Evolutionary conservation across 1,140 invertebrate genomes (phyloP).

Genomic region (Tetramorium parvispinum): DNA sequence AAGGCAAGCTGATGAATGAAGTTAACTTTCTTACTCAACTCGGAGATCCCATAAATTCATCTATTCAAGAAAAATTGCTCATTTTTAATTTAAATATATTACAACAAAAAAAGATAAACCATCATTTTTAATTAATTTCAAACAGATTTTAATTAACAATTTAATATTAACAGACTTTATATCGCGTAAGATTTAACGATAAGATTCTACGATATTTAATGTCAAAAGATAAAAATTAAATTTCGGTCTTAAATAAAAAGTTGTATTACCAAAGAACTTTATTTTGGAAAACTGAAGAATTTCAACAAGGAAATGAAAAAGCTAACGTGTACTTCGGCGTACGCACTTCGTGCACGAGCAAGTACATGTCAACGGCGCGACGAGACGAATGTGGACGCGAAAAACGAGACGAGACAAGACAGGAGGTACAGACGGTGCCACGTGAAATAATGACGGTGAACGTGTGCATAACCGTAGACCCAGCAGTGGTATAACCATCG

Average conservation of each 20-base stretch:
- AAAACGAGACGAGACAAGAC: conserved; percentile 34
- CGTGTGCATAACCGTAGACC: conserved; percentile 58
- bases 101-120: neutral
- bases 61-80: neutral
- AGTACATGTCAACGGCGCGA: neutral
- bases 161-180: neutral
- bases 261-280: neutral
- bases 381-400: neutral
- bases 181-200: neutral
- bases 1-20: neutral
- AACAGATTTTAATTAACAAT: no score
- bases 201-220: neutral
- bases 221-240: neutral
- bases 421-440: conserved; percentile 27
- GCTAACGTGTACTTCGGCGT: neutral
- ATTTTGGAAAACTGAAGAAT: neutral
- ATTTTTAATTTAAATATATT: neutral
- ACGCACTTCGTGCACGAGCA: neutral
- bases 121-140: neutral
- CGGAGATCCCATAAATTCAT: neutral
- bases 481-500: conserved; percentile 67
- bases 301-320: neutral
- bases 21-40: neutral
- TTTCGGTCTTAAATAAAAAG: neutral
- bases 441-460: conserved; percentile 28